phyloP scores from a whole-genome alignment of 2,113 vertebrate genomes.

The Herpetotheres cachinnans region DNA sequence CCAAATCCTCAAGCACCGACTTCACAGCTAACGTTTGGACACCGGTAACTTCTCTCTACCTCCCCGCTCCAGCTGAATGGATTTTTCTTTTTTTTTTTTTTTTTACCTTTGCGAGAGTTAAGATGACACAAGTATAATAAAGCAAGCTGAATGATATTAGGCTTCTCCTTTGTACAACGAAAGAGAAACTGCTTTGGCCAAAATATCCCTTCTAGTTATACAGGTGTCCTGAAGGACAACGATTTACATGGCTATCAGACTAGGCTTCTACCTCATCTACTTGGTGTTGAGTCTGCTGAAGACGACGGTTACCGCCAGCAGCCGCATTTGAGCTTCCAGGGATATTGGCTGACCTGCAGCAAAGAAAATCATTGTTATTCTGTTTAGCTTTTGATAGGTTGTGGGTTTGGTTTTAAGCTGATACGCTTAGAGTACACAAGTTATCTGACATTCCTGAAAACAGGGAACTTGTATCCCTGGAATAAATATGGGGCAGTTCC shows the following conservation, averaged over 20 bases:
- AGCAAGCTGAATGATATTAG: background rate
- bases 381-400: background rate
- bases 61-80: background rate
- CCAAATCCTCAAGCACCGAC: background rate
- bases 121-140: background rate
- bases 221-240: background rate
- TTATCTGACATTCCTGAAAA: background rate
- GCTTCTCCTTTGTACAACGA: background rate
- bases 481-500: background rate
- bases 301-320: slow-evolving; percentile 66
- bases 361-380: background rate
- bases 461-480: background rate
- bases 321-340: slow-evolving; percentile 47
- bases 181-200: background rate
- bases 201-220: background rate
- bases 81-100: background rate
- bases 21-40: background rate
- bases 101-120: background rate
- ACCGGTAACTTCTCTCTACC: background rate
- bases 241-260: background rate
- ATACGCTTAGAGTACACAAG: background rate
- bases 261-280: slow-evolving; percentile 76
- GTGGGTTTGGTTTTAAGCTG: background rate
- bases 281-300: slow-evolving; percentile 82
- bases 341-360: slow-evolving; percentile 66